These are phyloP conservation scores for Crypturellus tataupa DNA, from an alignment of 2,797 vertebrate species.

Conservation along the genomic window DNA sequence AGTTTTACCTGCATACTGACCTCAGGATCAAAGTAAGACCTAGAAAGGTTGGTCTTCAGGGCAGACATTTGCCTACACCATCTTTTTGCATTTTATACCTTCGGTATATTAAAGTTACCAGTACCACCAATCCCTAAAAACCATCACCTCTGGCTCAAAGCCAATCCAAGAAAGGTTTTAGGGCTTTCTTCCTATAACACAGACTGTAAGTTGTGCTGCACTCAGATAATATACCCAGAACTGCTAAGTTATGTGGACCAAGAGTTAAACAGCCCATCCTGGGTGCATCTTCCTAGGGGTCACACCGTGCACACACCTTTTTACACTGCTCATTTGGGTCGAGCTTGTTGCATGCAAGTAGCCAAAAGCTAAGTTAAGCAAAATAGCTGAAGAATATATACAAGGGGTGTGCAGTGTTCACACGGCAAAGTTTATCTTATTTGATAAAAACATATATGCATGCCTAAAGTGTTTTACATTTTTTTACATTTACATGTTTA, in stretches of 20 bases:
- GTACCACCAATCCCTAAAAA: neutral
- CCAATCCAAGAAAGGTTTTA: neutral
- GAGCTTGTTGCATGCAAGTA: neutral
- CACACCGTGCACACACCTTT: neutral
- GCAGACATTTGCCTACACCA: neutral
- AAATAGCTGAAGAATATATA: neutral
- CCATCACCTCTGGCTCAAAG: neutral
- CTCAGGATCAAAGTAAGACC: neutral
- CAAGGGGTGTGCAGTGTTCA: neutral
- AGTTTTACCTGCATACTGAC: neutral
- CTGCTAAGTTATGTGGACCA: neutral
- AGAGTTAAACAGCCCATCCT: neutral
- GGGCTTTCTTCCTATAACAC: accelerated
- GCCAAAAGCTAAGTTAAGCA: neutral
- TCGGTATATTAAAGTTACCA: neutral
- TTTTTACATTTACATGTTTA: neutral
- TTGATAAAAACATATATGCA: neutral
- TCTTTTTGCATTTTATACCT: neutral
- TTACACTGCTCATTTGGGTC: neutral
- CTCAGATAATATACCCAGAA: neutral
- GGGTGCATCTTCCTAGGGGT: neutral
- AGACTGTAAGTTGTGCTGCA: neutral
- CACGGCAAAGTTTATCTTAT: neutral
- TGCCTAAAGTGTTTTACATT: neutral
- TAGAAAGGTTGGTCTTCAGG: neutral